These are phyloP conservation scores for Hippopotamus amphibius DNA, from an alignment of 2,113 vertebrate species.

Conservation along the genomic window DNA sequence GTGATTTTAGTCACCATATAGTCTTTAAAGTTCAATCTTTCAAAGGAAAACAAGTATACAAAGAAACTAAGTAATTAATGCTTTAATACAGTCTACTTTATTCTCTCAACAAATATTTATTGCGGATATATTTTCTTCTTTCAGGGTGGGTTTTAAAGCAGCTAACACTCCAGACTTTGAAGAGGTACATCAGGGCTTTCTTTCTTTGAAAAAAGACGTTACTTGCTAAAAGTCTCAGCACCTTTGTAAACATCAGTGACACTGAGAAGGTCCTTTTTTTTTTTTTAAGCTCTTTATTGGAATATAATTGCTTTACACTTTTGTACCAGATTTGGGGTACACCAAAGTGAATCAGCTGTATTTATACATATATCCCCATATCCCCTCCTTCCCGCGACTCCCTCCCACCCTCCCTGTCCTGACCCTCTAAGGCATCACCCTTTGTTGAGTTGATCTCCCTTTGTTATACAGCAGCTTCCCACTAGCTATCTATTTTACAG, in stretches of 20 bases:
- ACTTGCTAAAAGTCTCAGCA: neutral
- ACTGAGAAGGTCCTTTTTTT: neutral
- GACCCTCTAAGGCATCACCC: too few species aligned
- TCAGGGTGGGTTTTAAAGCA: neutral
- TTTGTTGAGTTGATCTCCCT: too few species aligned
- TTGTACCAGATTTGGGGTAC: too few species aligned
- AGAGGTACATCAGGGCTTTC: neutral
- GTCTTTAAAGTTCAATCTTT: neutral
- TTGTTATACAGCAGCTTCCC: too few species aligned
- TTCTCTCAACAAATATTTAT: constrained; percentile 30
- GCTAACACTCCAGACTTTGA: neutral
- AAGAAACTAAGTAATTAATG: neutral
- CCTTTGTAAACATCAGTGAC: neutral
- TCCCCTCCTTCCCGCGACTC: too few species aligned
- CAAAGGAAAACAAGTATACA: neutral
- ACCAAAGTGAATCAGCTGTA: too few species aligned
- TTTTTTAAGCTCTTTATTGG: too few species aligned
- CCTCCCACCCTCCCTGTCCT: too few species aligned
- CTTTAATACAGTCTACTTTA: neutral
- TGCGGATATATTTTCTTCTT: neutral
- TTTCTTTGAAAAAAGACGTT: neutral
- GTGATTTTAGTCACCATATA: neutral
- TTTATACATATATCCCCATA: too few species aligned
- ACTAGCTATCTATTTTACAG: too few species aligned
- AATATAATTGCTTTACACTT: too few species aligned